Conservation (phyloP, 2,888 invertebrate genomes). For the Byasa hedistus region DNA sequence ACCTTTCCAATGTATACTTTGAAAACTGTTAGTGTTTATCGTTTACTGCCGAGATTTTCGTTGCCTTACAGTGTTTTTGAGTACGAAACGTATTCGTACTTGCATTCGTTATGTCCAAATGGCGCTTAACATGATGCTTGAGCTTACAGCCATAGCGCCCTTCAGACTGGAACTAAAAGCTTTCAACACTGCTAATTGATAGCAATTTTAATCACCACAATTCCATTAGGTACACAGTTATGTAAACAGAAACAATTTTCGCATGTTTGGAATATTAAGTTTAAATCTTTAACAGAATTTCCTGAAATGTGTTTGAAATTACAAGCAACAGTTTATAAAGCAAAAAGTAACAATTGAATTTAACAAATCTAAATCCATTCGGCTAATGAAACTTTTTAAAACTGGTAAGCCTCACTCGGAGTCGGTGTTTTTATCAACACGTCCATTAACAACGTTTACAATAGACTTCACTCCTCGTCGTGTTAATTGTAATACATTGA, state of each 20-base stretch:
- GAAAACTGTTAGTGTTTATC: background rate
- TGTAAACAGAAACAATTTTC: too few relatives aligned
- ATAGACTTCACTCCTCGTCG: background rate
- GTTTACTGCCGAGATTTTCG: background rate
- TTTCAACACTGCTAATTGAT: background rate
- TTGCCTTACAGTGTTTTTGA: background rate
- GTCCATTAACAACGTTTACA: conserved; percentile 4
- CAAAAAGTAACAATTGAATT: background rate
- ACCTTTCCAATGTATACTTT: background rate
- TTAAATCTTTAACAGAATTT: background rate
- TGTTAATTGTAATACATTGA: conserved; percentile 3
- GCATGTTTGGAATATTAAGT: too few relatives aligned
- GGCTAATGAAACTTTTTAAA: conserved; percentile 5
- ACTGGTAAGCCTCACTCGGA: background rate
- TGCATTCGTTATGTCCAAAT: background rate
- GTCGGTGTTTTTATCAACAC: background rate
- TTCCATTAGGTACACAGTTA: too few relatives aligned
- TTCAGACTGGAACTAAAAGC: background rate
- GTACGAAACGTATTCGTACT: background rate
- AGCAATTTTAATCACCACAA: background rate
- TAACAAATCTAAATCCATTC: background rate
- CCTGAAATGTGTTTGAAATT: background rate
- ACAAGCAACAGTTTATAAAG: background rate
- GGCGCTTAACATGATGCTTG: background rate
- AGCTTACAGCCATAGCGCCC: background rate